These are phyloP conservation scores for Drosophila biarmipes DNA, from an alignment of 1,140 invertebrate species.

Conservation along the genomic window DNA sequence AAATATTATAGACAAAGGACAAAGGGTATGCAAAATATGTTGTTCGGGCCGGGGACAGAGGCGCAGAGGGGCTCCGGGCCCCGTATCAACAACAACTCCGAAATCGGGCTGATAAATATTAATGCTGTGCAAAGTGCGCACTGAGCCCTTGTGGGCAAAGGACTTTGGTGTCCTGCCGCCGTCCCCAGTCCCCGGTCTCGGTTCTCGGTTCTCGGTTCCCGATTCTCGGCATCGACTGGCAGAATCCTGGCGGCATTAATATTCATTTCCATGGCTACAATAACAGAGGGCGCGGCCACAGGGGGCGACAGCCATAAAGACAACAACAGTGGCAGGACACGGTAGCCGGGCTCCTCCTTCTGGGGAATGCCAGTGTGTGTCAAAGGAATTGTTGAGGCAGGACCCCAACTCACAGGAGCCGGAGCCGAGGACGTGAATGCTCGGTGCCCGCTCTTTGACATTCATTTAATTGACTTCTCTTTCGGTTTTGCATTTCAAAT, in stretches of 20 bases:
- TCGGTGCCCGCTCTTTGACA: constrained; percentile 68
- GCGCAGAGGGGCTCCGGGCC: not conserved
- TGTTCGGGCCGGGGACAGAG: constrained; percentile 30
- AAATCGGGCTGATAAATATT: constrained; percentile 77
- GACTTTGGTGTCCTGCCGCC: constrained; percentile 54
- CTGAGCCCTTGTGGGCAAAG: constrained; percentile 80
- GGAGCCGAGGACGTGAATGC: constrained; percentile 8
- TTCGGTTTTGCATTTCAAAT: constrained; percentile 76
- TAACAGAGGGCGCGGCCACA: constrained; percentile 66
- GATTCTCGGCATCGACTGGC: constrained; percentile 50
- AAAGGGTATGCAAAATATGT: constrained; percentile 68
- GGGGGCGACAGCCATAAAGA: constrained; percentile 61
- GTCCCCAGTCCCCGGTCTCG: not conserved
- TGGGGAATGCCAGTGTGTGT: constrained; percentile 58
- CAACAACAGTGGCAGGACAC: constrained; percentile 30
- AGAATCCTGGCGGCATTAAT: constrained; percentile 72
- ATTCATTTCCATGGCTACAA: constrained; percentile 82
- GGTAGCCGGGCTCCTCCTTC: constrained; percentile 37
- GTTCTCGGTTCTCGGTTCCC: not conserved
- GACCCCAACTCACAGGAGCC: not conserved
- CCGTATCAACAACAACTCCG: constrained; percentile 49
- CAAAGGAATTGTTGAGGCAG: constrained; percentile 75
- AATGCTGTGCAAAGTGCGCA: constrained; percentile 78
- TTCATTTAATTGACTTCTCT: constrained; percentile 79
- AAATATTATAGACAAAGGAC: constrained; percentile 53